Evolutionary conservation across 2,113 vertebrate species (phyloP), one percentile per base, ranked within the genome.

Genomic region (Montifringilla adamsi): DNA sequence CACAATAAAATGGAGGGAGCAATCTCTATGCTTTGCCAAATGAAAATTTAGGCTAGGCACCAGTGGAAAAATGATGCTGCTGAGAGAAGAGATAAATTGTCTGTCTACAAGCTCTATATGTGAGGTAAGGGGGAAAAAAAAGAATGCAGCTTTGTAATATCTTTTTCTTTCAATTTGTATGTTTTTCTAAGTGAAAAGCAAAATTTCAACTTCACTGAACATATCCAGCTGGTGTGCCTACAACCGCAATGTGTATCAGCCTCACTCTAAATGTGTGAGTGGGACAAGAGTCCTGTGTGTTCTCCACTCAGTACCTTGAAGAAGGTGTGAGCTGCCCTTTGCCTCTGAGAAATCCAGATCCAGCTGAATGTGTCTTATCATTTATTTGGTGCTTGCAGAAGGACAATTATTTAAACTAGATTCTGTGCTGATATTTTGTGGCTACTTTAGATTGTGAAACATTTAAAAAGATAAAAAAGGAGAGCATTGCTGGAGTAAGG

Each of bases 241-340:
- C 26, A 46, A 21, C 13, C 31, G 13, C 8, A 19, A 49, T 3
- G 4, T 0, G 0, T 33, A 14, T 24, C 53, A 63, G 20, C 10
- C 13, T 43, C 64, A 22, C 15, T 27, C 8, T 33, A 30, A 64
- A 49, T 20, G 20, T 31, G 27, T 7, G 8, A 21, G 8, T 55
- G 35, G 15, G 15, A 58, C 14, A 2, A 1, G 8, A 2, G 1
- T 31, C 39, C 37, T 47, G 16, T 9, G 5, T 15, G 17, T 41
- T 16, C n/a, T 27, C 7, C 43, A 33, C 5, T 4, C 50, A 64
- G 26, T 3, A 6, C 12, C 30, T 47, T 1, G 12, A 47, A 27
- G 3, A 64, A 18, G 2, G 12, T 56, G 24, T 52, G 27, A 52
- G 46, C 13, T 75, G 20, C 43, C 28, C 14, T 26, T 11, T 1